Percentiles rank a stretch among this genome's conserved stretches.
These are phyloP conservation scores for Odocoileus virginianus DNA, from an alignment of 2,113 vertebrate genomes.

Conservation along the genomic window DNA sequence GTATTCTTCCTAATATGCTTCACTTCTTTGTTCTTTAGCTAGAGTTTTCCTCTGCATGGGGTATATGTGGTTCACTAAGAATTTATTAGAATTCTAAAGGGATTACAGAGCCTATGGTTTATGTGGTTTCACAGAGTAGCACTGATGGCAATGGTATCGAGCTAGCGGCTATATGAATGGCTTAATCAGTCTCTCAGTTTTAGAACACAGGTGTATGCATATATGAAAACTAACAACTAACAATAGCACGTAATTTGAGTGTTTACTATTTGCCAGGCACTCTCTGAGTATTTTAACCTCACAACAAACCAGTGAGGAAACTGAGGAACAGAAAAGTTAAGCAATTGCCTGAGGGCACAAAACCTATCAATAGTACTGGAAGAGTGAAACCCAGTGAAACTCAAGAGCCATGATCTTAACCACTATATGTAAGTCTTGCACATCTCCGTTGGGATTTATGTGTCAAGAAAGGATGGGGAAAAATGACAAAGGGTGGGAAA, in stretches of 20 bases:
- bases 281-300: conserved; percentile 18
- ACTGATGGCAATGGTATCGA: neutral
- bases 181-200: neutral
- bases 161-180: neutral
- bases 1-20: neutral
- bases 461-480: neutral
- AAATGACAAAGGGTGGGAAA: neutral
- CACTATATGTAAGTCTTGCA: neutral
- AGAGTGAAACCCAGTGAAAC: neutral
- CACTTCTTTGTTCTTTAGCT: neutral
- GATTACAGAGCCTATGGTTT: neutral
- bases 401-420: neutral
- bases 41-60: neutral
- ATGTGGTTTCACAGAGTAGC: neutral
- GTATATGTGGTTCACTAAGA: neutral
- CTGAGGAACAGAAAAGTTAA: neutral
- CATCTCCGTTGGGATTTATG: neutral
- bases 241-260: neutral
- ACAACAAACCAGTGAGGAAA: neutral
- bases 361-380: neutral
- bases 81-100: neutral
- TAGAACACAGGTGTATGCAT: neutral
- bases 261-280: neutral
- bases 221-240: neutral
- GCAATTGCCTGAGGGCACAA: neutral